Evolutionary conservation across 2,888 invertebrate species (phyloP).

Genomic region (Ennomos erosarius): DNA sequence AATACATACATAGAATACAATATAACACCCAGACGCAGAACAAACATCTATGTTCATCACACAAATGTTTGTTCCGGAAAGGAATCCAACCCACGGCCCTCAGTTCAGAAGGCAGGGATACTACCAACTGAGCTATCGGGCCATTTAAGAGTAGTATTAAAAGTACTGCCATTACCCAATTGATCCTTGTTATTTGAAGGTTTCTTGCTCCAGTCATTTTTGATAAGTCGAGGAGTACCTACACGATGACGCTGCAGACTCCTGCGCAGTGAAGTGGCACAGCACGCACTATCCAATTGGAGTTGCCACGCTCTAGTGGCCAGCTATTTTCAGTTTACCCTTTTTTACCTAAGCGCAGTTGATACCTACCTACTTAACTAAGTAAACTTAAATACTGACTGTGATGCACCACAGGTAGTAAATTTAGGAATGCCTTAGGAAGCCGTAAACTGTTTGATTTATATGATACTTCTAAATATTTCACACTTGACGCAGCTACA

Average conservation of each 20-base stretch:
- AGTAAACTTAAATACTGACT: constrained; percentile 3
- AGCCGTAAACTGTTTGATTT: background rate
- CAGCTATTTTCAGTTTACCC: constrained; percentile 60
- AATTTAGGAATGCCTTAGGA: background rate
- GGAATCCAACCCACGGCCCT: too few species aligned
- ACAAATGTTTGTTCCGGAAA: too few species aligned
- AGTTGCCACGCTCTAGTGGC: constrained; percentile 59
- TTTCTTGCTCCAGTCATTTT: background rate
- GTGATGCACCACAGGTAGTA: too few species aligned
- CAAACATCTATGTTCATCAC: too few species aligned
- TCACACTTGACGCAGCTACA: too few species aligned
- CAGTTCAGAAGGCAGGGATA: too few species aligned
- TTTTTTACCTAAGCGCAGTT: constrained; percentile 49
- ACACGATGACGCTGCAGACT: constrained; percentile 64
- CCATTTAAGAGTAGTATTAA: too few species aligned
- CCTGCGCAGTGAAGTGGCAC: constrained; percentile 66
- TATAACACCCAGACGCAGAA: too few species aligned
- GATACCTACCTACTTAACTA: constrained; percentile 10
- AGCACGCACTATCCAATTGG: constrained; percentile 62
- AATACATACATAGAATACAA: too few species aligned
- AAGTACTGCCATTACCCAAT: too few species aligned
- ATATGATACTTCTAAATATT: background rate
- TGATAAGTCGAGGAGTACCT: constrained; percentile 30
- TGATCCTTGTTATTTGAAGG: background rate
- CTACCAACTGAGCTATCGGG: too few species aligned